Conservation (phyloP, 2,888 invertebrate species). For the Volucella zonaria region DNA sequence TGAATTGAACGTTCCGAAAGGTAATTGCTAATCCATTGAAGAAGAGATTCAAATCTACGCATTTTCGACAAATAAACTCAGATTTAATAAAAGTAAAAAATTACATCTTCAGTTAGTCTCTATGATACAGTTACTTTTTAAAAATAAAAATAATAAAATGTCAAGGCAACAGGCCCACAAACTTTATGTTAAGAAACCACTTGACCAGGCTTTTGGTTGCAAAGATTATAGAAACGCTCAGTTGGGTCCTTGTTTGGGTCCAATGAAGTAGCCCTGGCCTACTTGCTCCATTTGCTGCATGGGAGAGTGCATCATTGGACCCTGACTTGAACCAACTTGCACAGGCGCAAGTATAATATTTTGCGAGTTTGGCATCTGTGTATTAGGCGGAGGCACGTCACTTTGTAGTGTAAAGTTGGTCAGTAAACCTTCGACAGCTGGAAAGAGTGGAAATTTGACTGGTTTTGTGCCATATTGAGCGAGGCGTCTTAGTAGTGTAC, state of each 20-base stretch:
- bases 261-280: slow-evolving; percentile 80
- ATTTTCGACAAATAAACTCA: slow-evolving; percentile 50
- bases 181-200: slow-evolving; percentile 56
- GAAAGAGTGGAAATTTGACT: slow-evolving; percentile 95
- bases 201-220: slow-evolving; percentile 60
- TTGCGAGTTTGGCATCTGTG: too few relatives aligned
- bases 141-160: too few relatives aligned
- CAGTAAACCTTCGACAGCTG: slow-evolving; percentile 94
- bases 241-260: slow-evolving; percentile 79
- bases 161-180: not conserved
- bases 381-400: too few relatives aligned
- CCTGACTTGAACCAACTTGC: too few relatives aligned
- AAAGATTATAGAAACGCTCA: slow-evolving; percentile 63
- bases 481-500: slow-evolving; percentile 87
- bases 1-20: too few relatives aligned
- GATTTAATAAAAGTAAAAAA: slow-evolving; percentile 56
- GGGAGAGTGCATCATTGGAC: too few relatives aligned
- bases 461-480: slow-evolving; percentile 88
- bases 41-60: too few relatives aligned
- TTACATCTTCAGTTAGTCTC: slow-evolving; percentile 1
- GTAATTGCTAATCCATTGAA: too few relatives aligned
- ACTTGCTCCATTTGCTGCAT: slow-evolving; percentile 81
- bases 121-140: slow-evolving; percentile 16
- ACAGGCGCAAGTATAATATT: too few relatives aligned
- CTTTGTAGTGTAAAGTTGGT: slow-evolving; percentile 92